Base-by-base conservation (phyloP, 2,113 vertebrate genomes). In the Grammomys surdaster region DNA sequence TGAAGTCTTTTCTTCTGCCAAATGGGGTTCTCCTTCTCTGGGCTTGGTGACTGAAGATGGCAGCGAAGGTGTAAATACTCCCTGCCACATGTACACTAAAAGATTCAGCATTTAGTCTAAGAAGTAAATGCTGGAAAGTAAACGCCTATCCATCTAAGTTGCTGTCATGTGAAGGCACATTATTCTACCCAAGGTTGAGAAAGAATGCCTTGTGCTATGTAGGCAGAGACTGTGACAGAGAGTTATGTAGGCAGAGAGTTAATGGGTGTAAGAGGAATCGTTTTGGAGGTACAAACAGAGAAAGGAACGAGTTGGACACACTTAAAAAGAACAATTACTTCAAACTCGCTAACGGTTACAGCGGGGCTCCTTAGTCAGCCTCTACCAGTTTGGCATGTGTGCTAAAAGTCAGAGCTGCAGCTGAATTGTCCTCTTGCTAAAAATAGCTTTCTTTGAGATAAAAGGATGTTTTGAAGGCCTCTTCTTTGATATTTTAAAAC, bases 291-390 rank as follows among this genome's bases (percentile, higher is more conserved):
- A 89, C 54, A 95, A 93, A 76, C 20, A 33, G 51, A 92, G 36
- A 69, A 89, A 72, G 84, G 31, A 95, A 88, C 63, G 75, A 43
- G 56, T 63, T 95, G 88, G 40, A 90, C 36, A 54, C 77, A 82
- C 67, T 97, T 90, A 67, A 95, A 96, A 96, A 82, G 82, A 97
- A 87, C 72, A 93, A 82, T 88, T 1, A 19, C 87, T 89, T 94
- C 40, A 78, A 93, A 56, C 36, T 10, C 48, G 19, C 31, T 88
- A 90, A 91, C 17, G 56, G 60, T 75, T 89, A 82, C 73, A 70
- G 31, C 28, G 75, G 91, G 69, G 33, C 28, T 75, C 88, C 36
- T 91, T 91, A 94, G 43, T 58, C 84, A n/a, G 65, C 89, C 84
- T 91, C 81, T 4, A 93, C 84, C n/a, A 78, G 51, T 51, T 88